Evolutionary conservation across 2,888 invertebrate species (phyloP).

Genomic region (Drosophila antonietae): DNA sequence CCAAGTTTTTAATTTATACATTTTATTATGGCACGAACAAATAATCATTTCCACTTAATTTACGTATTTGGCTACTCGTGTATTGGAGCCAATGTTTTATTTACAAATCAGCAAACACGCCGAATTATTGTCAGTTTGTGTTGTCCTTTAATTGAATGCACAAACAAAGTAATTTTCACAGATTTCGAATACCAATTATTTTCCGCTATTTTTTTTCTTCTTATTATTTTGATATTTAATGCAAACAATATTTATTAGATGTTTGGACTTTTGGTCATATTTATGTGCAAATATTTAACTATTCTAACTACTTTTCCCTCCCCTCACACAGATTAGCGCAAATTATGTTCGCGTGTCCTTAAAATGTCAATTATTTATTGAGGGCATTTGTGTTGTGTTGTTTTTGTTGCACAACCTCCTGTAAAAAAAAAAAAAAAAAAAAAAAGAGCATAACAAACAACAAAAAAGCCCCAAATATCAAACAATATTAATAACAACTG

Average conservation of each 20-base stretch:
- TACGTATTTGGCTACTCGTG: slow-evolving; percentile 39
- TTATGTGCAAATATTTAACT: slow-evolving; percentile 54
- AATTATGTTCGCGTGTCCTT: slow-evolving; percentile 78
- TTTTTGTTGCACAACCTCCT: slow-evolving; percentile 62
- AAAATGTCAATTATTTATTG: slow-evolving; percentile 74
- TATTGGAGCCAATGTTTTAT: slow-evolving; percentile 23
- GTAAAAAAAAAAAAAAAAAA: neutral
- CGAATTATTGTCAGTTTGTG: slow-evolving; percentile 39
- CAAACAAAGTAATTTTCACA: slow-evolving; percentile 38
- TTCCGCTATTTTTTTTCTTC: neutral
- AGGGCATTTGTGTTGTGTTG: slow-evolving; percentile 74
- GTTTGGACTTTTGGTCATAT: slow-evolving; percentile 26
- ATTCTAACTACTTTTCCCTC: slow-evolving; percentile 55
- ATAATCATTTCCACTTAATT: slow-evolving; percentile 55
- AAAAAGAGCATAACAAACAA: slow-evolving; percentile 32
- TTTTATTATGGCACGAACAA: slow-evolving; percentile 51
- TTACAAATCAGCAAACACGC: slow-evolving; percentile 29
- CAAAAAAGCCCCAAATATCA: slow-evolving; percentile 50
- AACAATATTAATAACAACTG: slow-evolving; percentile 42
- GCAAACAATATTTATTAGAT: slow-evolving; percentile 4
- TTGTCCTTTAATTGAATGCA: slow-evolving; percentile 44
- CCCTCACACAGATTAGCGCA: slow-evolving; percentile 72
- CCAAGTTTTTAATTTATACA: slow-evolving; percentile 55
- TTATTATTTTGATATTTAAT: neutral
- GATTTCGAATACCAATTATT: slow-evolving; percentile 7